Conservation (phyloP, 2,888 invertebrate species). For the Ophion ventricosus region DNA sequence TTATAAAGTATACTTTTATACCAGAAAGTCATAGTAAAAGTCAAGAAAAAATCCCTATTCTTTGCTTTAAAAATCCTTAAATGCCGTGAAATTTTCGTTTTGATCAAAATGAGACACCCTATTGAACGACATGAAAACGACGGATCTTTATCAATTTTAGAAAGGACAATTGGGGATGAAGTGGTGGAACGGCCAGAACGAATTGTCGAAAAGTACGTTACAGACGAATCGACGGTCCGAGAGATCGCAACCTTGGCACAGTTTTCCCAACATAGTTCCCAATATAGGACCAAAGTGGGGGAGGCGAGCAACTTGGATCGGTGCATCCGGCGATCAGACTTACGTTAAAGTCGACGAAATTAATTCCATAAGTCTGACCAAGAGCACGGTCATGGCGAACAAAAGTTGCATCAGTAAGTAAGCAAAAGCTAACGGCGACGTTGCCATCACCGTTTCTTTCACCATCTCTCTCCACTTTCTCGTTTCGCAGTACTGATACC, state of each 20-base stretch:
- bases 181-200: slow-evolving; percentile 79
- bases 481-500: slow-evolving; percentile 85
- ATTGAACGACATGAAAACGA: too few species aligned
- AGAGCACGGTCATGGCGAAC: slow-evolving; percentile 95
- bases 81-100: too few species aligned
- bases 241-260: slow-evolving; percentile 88
- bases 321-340: slow-evolving; percentile 98
- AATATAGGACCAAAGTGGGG: slow-evolving; percentile 94
- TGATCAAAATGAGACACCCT: too few species aligned
- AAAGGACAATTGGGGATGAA: slow-evolving; percentile 85
- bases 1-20: too few species aligned
- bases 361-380: slow-evolving; percentile 93
- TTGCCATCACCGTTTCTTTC: neutral
- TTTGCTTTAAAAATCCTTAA: too few species aligned
- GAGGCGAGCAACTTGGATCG: slow-evolving; percentile 95
- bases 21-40: too few species aligned
- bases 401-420: slow-evolving; percentile 91
- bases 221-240: slow-evolving; percentile 76
- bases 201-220: slow-evolving; percentile 78
- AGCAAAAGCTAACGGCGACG: neutral
- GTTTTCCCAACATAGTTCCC: slow-evolving; percentile 90
- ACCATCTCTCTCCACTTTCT: neutral
- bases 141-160: slow-evolving; percentile 77
- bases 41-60: too few species aligned
- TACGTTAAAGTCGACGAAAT: slow-evolving; percentile 96